Conservation (phyloP, 2,113 vertebrate genomes). For the Alligator sinensis region DNA sequence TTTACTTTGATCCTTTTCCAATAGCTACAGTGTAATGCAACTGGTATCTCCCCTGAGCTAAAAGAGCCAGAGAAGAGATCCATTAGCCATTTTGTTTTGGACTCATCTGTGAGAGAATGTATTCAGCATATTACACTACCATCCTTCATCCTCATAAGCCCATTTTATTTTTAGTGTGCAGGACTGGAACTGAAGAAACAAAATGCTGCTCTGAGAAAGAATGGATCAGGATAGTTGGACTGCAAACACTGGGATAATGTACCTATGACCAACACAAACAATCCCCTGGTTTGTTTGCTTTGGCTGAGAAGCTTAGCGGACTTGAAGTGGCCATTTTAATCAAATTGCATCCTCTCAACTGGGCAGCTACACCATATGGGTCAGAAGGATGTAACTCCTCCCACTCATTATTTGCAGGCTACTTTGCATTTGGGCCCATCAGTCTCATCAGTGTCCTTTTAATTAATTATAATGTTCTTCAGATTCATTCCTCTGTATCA, state of each 20-base stretch:
- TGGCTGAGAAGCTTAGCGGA: too few relatives aligned
- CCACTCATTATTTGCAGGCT: background rate
- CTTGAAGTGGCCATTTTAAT: too few relatives aligned
- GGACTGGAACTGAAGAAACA: background rate
- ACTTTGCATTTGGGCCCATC: background rate
- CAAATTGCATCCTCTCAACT: background rate
- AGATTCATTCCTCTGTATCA: background rate
- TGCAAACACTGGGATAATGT: background rate
- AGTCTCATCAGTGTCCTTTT: background rate
- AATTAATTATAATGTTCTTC: background rate
- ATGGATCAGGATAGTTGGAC: background rate
- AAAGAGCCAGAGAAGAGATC: background rate
- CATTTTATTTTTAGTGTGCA: background rate
- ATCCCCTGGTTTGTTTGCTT: too few relatives aligned
- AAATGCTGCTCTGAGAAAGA: background rate
- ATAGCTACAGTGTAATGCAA: background rate
- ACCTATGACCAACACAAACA: background rate
- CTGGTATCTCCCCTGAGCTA: background rate
- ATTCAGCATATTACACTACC: background rate
- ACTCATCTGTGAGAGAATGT: background rate
- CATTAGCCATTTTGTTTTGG: background rate
- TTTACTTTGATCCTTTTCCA: background rate
- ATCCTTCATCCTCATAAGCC: background rate
- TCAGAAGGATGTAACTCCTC: background rate
- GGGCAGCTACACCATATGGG: background rate